A percentile compares a stretch with the other conserved stretches of the same genome.
Conservation (phyloP, 1,140 invertebrate species). For the Chlorops oryzae region DNA sequence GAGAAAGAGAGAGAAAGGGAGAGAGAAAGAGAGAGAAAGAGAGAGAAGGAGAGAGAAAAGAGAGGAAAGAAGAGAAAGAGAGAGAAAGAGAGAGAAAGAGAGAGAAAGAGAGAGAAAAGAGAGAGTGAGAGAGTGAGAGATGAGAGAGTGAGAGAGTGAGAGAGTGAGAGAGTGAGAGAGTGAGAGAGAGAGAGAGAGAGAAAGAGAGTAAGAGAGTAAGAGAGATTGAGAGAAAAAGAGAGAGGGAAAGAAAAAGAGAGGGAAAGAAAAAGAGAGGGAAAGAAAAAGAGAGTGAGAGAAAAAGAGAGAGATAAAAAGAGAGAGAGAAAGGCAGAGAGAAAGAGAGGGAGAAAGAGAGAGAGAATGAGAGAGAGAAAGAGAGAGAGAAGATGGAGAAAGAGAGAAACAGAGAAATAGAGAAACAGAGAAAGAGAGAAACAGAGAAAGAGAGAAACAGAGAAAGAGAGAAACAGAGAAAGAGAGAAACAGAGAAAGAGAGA, state of each 20-base stretch:
- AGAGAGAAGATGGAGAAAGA: not conserved
- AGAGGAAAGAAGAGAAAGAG: constrained; percentile 2
- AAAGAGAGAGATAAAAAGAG: constrained; percentile 4
- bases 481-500: not conserved
- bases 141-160: constrained; percentile 16
- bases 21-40: constrained; percentile 2
- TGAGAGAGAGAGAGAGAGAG: not conserved
- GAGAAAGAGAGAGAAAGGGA: constrained; percentile 7
- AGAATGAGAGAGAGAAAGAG: not conserved
- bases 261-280: not conserved
- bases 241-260: not conserved
- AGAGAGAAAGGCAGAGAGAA: not conserved
- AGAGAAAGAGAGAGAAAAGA: not conserved
- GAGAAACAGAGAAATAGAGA: not conserved
- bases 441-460: no score
- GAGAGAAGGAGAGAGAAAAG: not conserved
- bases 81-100: constrained; percentile 10
- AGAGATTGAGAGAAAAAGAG: not conserved
- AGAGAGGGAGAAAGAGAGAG: not conserved
- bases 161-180: not conserved
- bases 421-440: not conserved
- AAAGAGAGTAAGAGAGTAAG: not conserved
- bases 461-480: not conserved
- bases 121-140: not conserved
- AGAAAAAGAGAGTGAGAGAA: not conserved